A percentile compares a stretch with the other conserved stretches of the same genome.
Evolutionary conservation across 2,113 vertebrate genomes (phyloP).

Genomic region (Arizona elegans): DNA sequence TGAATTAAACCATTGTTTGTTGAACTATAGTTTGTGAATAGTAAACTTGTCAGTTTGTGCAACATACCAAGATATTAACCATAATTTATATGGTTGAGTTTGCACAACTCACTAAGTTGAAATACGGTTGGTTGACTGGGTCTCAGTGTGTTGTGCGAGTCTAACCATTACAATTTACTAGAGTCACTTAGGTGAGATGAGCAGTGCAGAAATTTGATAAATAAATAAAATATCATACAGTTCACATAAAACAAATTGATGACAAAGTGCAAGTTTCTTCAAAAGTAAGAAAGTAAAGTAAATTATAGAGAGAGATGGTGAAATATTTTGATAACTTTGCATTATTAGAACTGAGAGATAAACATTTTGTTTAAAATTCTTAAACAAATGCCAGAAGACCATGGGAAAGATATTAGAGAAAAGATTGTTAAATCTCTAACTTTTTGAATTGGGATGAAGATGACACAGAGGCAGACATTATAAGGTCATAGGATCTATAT

Average conservation of each 20-base stretch:
- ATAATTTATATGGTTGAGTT: not conserved
- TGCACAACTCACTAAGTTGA: not conserved
- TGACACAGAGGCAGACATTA: not conserved
- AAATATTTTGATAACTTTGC: not conserved
- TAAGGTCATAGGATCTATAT: too few species aligned
- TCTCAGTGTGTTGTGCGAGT: not conserved
- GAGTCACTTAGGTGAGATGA: too few species aligned
- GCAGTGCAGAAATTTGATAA: too few species aligned
- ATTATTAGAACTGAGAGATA: not conserved
- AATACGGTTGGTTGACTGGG: not conserved
- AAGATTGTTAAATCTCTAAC: not conserved
- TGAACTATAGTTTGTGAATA: not conserved
- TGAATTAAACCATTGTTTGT: not conserved
- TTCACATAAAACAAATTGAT: not conserved
- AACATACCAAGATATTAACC: not conserved
- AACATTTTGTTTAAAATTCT: not conserved
- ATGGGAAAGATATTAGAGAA: not conserved
- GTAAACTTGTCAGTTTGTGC: not conserved
- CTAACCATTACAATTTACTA: not conserved
- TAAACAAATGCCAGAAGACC: not conserved
- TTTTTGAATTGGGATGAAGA: not conserved
- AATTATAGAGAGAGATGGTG: not conserved
- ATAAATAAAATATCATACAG: too few species aligned
- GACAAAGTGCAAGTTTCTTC: not conserved
- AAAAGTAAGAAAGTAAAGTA: not conserved